Evolutionary conservation across 2,797 vertebrate species (phyloP).

Genomic region (Helostoma temminkii): DNA sequence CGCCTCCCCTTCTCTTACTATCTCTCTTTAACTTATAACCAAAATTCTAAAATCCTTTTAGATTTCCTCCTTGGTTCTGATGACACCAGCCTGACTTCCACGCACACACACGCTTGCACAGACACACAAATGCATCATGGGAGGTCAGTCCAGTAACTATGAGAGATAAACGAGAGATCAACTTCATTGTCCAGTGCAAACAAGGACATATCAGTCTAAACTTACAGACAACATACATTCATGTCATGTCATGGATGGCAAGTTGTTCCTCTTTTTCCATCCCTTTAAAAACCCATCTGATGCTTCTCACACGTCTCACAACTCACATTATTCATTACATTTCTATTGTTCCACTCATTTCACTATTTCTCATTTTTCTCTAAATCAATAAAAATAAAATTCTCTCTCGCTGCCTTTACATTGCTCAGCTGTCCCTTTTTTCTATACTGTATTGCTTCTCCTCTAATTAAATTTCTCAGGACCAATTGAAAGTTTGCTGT

Average conservation of each 20-base stretch:
- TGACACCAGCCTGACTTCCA: constrained; percentile 79
- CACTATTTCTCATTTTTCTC: constrained; percentile 50
- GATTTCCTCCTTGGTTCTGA: constrained; percentile 84
- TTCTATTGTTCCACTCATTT: constrained; percentile 49
- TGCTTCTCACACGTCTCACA: constrained; percentile 48
- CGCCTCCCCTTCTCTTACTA: constrained; percentile 67
- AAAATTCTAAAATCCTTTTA: constrained; percentile 85
- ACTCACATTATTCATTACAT: constrained; percentile 42
- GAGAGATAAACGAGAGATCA: constrained; percentile 77
- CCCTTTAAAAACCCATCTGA: constrained; percentile 36
- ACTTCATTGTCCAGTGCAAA: constrained; percentile 60
- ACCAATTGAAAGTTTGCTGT: constrained; percentile 68
- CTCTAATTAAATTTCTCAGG: constrained; percentile 71
- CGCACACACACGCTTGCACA: constrained; percentile 45
- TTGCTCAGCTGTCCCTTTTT: constrained; percentile 61
- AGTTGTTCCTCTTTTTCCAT: constrained; percentile 45
- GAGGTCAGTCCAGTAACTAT: constrained; percentile 58
- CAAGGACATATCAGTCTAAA: constrained; percentile 44
- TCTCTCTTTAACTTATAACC: constrained; percentile 81
- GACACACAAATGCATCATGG: constrained; percentile 27
- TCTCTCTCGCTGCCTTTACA: constrained; percentile 45
- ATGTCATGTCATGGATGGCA: constrained; percentile 57
- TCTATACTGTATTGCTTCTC: constrained; percentile 54
- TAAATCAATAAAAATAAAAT: constrained; percentile 63
- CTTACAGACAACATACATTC: constrained; percentile 38